Evolutionary conservation across 2,113 vertebrate genomes (phyloP).

Genomic region (Macroglossus sobrinus): DNA sequence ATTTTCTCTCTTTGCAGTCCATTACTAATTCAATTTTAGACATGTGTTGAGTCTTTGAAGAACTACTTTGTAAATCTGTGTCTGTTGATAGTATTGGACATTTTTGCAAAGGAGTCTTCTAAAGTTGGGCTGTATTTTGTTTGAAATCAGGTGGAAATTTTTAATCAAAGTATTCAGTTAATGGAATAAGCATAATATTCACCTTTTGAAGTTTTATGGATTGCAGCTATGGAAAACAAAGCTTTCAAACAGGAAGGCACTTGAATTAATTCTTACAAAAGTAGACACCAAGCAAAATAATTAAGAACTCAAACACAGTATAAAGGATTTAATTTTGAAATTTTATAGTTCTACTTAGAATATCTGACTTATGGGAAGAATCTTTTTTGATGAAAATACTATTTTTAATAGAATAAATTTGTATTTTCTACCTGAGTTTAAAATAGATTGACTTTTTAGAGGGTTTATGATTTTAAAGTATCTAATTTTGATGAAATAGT

Average conservation of each 20-base stretch:
- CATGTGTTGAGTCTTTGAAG: neutral
- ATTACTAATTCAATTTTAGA: neutral
- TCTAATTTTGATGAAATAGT: neutral
- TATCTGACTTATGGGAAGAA: neutral
- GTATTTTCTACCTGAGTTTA: neutral
- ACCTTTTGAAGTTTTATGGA: conserved; percentile 6
- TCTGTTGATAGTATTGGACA: neutral
- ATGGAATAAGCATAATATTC: neutral
- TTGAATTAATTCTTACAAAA: neutral
- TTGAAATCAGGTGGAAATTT: neutral
- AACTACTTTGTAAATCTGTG: neutral
- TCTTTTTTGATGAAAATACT: neutral
- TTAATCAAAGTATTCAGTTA: neutral
- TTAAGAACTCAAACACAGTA: neutral
- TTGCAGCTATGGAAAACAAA: neutral
- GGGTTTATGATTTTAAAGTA: neutral
- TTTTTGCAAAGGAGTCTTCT: neutral
- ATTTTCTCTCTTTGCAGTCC: neutral
- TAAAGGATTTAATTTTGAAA: conserved; percentile 17
- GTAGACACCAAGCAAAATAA: neutral
- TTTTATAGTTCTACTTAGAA: neutral
- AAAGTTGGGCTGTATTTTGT: conserved; percentile 5
- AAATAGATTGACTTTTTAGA: neutral
- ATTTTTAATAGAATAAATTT: neutral
- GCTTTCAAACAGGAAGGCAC: neutral